Base-by-base conservation (phyloP, 2,113 vertebrate genomes). In the Dendropsophus ebraccatus region DNA sequence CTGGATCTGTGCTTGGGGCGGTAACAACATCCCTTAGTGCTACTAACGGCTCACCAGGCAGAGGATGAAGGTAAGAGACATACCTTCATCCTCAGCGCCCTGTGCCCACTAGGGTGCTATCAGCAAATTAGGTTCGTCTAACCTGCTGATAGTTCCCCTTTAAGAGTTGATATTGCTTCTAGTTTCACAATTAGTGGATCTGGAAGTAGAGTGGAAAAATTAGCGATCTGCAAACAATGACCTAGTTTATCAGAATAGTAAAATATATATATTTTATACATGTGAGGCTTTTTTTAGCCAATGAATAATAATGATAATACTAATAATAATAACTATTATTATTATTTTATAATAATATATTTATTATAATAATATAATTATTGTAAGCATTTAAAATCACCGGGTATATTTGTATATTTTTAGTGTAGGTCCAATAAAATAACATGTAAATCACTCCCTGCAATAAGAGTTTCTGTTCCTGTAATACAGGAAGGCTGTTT, bases 401-500 rank as follows among this genome's bases (percentile, higher is more conserved):
- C 2, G 13, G 58, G 25, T 60, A 25, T 25, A 11, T 25, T n/a
- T 60, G 14, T 49, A 52, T 50, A 6, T 13, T 45, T 12, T 25
- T 49, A 30, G 41, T 41, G 41, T 76, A 25, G 49, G n/a, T 81
- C 30, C 41, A 65, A n/a, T 30, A 13, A 58, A 47, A 81, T 67
- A 28, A 37, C 47, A 62, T 25, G 50, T 1, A 32, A 50, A 50
- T 52, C 37, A 56, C 14, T 3, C 28, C 28, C 69, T 73, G 28
- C 52, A 21, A 47, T 60, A 74, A 14, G 17, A 25, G 9, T 50
- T 52, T 77, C 17, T 84, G 50, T 77, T 72, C 17, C 37, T 77
- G 72, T 37, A 84, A 79, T 54, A 37, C 28, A 77, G 30, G 62
- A 79, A 79, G 75, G 28, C 75, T 79, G 84, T 70, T 85, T 85